Evolutionary conservation across 2,888 invertebrate species (phyloP).

Genomic region (Stramonita haemastoma): DNA sequence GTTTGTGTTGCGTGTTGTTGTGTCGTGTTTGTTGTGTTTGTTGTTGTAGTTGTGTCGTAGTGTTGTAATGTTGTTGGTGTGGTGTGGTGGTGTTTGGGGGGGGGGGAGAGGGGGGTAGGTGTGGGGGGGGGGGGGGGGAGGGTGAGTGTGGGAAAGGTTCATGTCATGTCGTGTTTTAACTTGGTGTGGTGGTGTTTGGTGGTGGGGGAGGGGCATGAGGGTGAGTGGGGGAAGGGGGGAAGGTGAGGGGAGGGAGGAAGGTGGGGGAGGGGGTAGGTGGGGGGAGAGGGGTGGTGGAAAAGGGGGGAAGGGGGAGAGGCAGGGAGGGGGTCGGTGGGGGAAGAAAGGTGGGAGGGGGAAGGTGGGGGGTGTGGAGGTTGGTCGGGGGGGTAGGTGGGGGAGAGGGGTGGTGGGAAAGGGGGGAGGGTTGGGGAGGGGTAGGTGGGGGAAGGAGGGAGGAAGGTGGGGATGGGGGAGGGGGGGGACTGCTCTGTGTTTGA

Average conservation of each 20-base stretch:
- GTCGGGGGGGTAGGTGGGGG: not conserved
- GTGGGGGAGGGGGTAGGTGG: not conserved
- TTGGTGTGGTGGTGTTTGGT: no score
- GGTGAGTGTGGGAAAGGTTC: no score
- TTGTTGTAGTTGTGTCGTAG: no score
- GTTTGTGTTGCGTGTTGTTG: constrained; percentile 63
- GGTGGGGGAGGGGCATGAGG: not conserved
- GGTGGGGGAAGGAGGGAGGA: no score
- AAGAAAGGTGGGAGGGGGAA: no score
- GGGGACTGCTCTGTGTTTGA: no score
- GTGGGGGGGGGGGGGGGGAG: not conserved
- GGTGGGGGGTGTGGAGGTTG: not conserved
- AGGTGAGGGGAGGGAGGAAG: not conserved
- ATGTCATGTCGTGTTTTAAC: no score
- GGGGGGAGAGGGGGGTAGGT: not conserved
- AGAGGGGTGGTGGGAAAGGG: no score
- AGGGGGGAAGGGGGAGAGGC: not conserved
- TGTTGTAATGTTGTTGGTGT: not conserved
- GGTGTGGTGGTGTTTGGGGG: no score
- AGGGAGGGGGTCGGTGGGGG: not conserved
- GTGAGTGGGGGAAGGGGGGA: not conserved
- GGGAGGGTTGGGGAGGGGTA: no score
- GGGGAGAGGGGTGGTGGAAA: not conserved
- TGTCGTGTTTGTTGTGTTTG: not conserved
- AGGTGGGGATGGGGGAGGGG: no score